These are phyloP conservation scores for Perizoma flavofasciatum DNA, from an alignment of 2,888 invertebrate species.

Conservation along the genomic window DNA sequence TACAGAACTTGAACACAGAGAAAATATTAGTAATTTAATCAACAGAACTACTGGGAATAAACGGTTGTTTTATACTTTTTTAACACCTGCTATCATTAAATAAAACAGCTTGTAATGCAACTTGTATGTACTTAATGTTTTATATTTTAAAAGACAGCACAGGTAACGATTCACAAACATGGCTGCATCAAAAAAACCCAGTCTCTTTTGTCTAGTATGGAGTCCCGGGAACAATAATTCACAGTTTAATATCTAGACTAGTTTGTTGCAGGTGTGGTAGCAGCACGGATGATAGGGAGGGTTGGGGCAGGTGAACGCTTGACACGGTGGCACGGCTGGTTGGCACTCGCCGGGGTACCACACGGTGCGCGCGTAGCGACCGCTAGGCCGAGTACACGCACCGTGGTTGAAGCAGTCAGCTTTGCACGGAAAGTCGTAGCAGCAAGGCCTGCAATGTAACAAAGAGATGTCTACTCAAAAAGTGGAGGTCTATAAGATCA, in stretches of 20 bases:
- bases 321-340: slow-evolving; percentile 70
- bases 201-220: not conserved
- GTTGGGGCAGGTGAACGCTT: slow-evolving; percentile 74
- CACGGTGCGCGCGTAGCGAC: slow-evolving; percentile 71
- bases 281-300: slow-evolving; percentile 77
- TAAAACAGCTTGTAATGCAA: no score
- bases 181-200: slow-evolving; percentile 51
- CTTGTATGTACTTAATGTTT: not conserved
- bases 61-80: no score
- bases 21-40: no score
- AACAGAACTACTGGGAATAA: no score
- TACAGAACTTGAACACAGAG: no score
- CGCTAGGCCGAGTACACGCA: slow-evolving; percentile 72
- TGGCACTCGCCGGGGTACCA: slow-evolving; percentile 77
- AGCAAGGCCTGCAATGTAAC: slow-evolving; percentile 62
- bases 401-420: slow-evolving; percentile 79
- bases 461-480: no score
- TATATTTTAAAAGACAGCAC: slow-evolving; percentile 18
- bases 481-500: no score
- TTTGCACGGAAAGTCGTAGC: slow-evolving; percentile 77
- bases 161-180: slow-evolving; percentile 53
- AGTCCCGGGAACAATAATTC: slow-evolving; percentile 3
- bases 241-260: slow-evolving; percentile 46
- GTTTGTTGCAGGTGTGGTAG: slow-evolving; percentile 71
- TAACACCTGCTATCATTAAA: no score